Conservation (phyloP, 1,140 invertebrate genomes). For the Drosophila lacteicornis region DNA sequence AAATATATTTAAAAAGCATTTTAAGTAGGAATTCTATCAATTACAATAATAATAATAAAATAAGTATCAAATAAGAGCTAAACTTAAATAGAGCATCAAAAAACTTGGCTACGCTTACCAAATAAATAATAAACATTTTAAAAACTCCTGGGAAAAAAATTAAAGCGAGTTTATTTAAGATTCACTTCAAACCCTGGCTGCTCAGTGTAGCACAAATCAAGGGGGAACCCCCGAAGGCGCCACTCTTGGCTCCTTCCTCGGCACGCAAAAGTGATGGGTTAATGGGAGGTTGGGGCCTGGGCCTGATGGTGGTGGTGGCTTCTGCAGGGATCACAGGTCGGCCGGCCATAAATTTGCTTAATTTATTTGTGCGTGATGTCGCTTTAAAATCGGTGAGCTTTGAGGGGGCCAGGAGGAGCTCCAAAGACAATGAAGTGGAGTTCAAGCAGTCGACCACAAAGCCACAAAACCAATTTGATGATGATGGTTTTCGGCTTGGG, state of each 20-base stretch:
- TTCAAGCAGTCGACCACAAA: constrained; percentile 42
- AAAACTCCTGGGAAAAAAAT: too few species aligned
- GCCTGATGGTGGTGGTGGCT: not conserved
- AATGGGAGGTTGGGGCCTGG: not conserved
- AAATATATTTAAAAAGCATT: not conserved
- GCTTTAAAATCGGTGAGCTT: constrained; percentile 55
- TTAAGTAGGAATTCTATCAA: too few species aligned
- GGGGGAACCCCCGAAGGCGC: constrained; percentile 3
- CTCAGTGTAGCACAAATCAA: constrained; percentile 33
- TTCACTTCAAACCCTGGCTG: not conserved
- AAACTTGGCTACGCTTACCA: too few species aligned
- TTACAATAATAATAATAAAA: too few species aligned
- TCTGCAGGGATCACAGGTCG: constrained; percentile 23
- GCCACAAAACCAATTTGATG: constrained; percentile 77
- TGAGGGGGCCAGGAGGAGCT: not conserved
- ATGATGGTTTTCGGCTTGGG: constrained; percentile 36
- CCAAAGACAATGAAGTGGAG: constrained; percentile 29
- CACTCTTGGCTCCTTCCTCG: too few species aligned
- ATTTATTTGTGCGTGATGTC: constrained; percentile 76
- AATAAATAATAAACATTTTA: too few species aligned
- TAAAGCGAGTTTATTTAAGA: too few species aligned
- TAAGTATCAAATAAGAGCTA: too few species aligned
- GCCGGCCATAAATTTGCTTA: constrained; percentile 74
- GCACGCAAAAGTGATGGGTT: constrained; percentile 46
- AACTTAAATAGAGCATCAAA: too few species aligned